phyloP scores from a whole-genome alignment of 2,797 vertebrate genomes.

The Chelonia mydas region DNA sequence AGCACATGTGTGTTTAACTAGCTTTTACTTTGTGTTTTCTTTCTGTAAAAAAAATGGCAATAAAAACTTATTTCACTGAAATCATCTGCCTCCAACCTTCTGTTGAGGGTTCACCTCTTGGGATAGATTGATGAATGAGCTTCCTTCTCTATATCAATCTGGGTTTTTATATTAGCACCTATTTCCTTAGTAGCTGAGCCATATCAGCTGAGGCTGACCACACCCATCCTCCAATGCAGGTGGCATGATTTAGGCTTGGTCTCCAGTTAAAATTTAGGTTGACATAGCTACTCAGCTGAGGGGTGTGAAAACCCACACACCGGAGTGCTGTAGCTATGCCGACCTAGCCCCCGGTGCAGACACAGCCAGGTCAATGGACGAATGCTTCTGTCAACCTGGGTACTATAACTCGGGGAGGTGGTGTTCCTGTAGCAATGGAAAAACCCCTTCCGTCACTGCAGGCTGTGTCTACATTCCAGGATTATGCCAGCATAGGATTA shows the following conservation, averaged over 20 bases:
- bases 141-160: fast-evolving
- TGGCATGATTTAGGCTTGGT: neutral
- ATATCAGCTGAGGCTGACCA: neutral
- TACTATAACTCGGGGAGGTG: too few species aligned
- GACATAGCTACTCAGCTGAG: too few species aligned
- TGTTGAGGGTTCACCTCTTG: fast-evolving
- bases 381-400: too few species aligned
- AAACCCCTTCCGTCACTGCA: neutral
- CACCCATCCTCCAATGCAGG: neutral
- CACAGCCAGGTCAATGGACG: too few species aligned
- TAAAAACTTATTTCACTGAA: conserved; percentile 44
- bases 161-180: neutral
- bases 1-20: neutral
- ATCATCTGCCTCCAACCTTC: neutral
- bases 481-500: neutral
- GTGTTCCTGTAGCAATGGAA: neutral
- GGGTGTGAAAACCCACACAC: too few species aligned
- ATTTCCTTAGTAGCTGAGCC: neutral
- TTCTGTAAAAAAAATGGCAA: conserved; percentile 30
- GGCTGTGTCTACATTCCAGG: neutral
- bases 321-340: too few species aligned
- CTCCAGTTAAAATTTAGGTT: neutral
- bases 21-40: conserved; percentile 29
- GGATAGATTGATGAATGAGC: neutral
- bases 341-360: too few species aligned